Base-by-base conservation (phyloP, 2,113 vertebrate species). In the Sciurus niger region DNA sequence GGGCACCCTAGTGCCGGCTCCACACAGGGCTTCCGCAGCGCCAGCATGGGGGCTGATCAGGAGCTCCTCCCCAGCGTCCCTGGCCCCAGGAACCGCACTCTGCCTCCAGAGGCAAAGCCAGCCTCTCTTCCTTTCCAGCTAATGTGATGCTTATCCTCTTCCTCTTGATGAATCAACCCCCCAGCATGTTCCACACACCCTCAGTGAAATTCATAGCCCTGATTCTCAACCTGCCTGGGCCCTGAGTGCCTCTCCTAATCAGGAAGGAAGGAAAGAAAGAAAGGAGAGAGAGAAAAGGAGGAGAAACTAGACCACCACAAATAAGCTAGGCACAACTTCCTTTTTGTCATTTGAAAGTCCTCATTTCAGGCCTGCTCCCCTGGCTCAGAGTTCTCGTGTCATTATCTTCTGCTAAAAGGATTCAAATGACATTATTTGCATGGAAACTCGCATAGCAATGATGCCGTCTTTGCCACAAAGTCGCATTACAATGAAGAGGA, bases 341-440 rank as follows among this genome's bases (percentile, higher is more conserved):
- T 96, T 98, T 98, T 98, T 98, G 97, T 98, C 98, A 98, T 97
- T 98, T 98, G 95, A 95, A 98, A 98, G 97, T 98, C 96, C 97
- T 97, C 94, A 97, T 98, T 98, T 98, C 93, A 93, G 98, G 98
- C 96, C 95, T 86, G 97, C 94, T 98, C 98, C 97, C 98, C 98
- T 83, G 97, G 96, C 97, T 98, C 98, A 82, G 93, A 98, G 96
- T 97, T 98, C 94, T 98, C 97, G 97, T 98, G 98, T 98, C 97
- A 98, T 98, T 98, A 98, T 98, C 98, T 98, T 95, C 98, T 98
- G 97, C 98, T 98, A 98, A 98, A 99, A 98, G 98, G 98, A 98
- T 98, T 98, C 98, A 98, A 98, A 98, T 98, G 98, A 98, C 98
- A 98, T 98, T 98, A 98, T 98, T 98, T 98, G 98, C 98, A 98